Evolutionary conservation across 2,888 invertebrate species (phyloP).

Genomic region (Cantharis lateralis): DNA sequence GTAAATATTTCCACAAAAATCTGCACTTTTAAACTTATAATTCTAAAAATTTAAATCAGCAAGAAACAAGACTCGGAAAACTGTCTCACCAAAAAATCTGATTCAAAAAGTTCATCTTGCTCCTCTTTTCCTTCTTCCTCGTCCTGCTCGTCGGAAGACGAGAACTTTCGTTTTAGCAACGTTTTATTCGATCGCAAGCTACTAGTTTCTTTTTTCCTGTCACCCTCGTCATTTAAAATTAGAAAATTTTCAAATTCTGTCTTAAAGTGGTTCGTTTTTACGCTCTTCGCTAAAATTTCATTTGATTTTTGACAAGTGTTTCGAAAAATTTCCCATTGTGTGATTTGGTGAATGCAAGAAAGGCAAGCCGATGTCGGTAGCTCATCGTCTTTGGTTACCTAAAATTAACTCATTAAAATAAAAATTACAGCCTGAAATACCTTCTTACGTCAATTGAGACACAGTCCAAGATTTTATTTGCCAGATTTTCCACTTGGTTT

Average conservation of each 20-base stretch:
- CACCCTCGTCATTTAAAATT: not conserved
- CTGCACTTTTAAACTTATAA: slow-evolving; percentile 23
- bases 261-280: not conserved
- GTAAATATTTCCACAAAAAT: slow-evolving; percentile 31
- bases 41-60: slow-evolving; percentile 26
- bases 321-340: slow-evolving; percentile 43
- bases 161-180: not conserved
- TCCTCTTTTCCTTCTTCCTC: slow-evolving; percentile 10
- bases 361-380: slow-evolving; percentile 40
- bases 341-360: slow-evolving; percentile 40
- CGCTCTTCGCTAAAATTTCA: slow-evolving; percentile 31
- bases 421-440: not conserved
- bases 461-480: slow-evolving; percentile 41
- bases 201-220: not conserved
- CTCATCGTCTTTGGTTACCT: slow-evolving; percentile 39
- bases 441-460: slow-evolving; percentile 41
- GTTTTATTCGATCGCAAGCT: not conserved
- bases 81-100: slow-evolving; percentile 19
- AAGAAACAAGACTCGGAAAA: not conserved
- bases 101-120: slow-evolving; percentile 23
- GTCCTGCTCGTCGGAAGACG: not conserved
- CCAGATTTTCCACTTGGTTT: slow-evolving; percentile 37
- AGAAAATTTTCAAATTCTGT: not conserved
- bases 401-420: slow-evolving; percentile 15
- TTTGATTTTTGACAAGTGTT: slow-evolving; percentile 42